Percentiles rank a stretch among this genome's conserved stretches.
Evolutionary conservation across 2,113 vertebrate species (phyloP).

Genomic region (Hippocampus zosterae): DNA sequence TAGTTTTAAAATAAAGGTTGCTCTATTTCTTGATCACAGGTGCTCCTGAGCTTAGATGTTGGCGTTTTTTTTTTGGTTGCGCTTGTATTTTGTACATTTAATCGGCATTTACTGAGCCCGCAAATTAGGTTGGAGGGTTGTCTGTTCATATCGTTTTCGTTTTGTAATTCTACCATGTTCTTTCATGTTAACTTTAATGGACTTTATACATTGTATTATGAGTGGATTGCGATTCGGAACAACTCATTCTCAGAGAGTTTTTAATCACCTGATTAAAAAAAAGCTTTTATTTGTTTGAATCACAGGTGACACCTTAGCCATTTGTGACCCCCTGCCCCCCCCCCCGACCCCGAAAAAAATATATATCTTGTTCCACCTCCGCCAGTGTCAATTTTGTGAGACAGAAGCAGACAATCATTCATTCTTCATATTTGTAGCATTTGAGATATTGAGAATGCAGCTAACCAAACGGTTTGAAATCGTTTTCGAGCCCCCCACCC

Average conservation of each 20-base stretch:
- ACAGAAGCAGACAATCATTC: not conserved
- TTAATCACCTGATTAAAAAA: not conserved
- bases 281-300: not conserved
- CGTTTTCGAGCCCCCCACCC: not conserved
- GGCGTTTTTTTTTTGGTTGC: too few species aligned
- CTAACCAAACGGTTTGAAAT: not conserved
- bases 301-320: not conserved
- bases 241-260: too few species aligned
- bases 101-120: not conserved
- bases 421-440: not conserved
- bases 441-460: not conserved
- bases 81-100: too few species aligned
- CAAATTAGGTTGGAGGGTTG: too few species aligned
- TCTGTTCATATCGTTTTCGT: too few species aligned
- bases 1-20: too few species aligned
- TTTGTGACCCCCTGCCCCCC: not conserved
- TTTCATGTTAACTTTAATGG: not conserved
- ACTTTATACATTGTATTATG: not conserved
- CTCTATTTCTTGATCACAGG: too few species aligned
- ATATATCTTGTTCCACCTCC: too few species aligned
- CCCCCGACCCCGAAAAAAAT: not conserved
- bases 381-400: not conserved
- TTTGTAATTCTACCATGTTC: not conserved
- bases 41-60: too few species aligned
- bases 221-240: not conserved